These are phyloP conservation scores for Andricus quercusramuli DNA, from an alignment of 2,888 invertebrate genomes.

Conservation along the genomic window DNA sequence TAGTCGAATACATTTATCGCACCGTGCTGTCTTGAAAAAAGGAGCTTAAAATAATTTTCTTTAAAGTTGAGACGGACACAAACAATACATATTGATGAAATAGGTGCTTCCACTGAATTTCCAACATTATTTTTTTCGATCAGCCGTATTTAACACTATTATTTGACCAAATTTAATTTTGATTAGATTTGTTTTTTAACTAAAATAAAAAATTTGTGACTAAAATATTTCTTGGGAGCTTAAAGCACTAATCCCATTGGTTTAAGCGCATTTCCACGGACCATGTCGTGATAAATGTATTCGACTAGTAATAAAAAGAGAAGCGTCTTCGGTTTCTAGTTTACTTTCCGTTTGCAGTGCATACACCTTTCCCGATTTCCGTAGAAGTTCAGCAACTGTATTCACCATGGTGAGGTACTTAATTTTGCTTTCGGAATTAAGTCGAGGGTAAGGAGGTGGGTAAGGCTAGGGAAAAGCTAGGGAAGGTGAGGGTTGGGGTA, in stretches of 20 bases:
- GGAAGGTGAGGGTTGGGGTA: constrained; percentile 40
- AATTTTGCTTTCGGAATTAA: constrained; percentile 75
- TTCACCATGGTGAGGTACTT: constrained; percentile 74
- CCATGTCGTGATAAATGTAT: background rate
- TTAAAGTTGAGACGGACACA: no score
- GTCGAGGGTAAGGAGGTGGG: constrained; percentile 58
- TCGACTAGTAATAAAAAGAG: constrained; percentile 11
- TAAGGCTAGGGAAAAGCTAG: constrained; percentile 42
- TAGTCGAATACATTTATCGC: background rate
- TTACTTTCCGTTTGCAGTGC: constrained; percentile 16
- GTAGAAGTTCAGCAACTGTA: constrained; percentile 61
- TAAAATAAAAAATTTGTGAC: no score
- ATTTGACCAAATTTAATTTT: no score
- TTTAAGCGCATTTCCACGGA: background rate
- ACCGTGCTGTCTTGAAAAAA: background rate
- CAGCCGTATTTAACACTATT: no score
- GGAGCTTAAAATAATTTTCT: no score
- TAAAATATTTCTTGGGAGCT: background rate
- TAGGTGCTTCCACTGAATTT: no score
- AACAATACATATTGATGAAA: no score
- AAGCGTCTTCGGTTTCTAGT: constrained; percentile 26
- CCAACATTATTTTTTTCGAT: no score
- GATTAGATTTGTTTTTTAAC: no score
- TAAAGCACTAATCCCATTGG: background rate
- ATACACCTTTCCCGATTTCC: constrained; percentile 41